phyloP scores from a whole-genome alignment of 2,888 invertebrate genomes.

The Hipparchia sbordonii region DNA sequence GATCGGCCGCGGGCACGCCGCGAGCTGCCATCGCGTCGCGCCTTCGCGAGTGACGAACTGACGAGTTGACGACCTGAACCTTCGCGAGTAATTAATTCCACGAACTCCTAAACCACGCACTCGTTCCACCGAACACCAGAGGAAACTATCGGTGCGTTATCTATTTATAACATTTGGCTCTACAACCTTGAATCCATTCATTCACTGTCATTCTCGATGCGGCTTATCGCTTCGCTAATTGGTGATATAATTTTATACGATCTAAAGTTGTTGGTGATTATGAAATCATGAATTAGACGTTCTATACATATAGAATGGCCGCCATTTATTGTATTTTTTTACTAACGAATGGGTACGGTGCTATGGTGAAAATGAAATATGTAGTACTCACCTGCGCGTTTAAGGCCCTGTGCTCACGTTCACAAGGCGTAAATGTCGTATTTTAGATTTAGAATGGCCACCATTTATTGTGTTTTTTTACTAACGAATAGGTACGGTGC shows the following conservation, averaged over 20 bases:
- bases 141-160: conserved; percentile 62
- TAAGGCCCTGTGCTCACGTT: no score
- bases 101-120: conserved; percentile 34
- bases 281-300: conserved; percentile 56
- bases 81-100: conserved; percentile 9
- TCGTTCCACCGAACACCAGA: conserved; percentile 51
- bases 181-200: conserved; percentile 66
- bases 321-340: not conserved
- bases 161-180: conserved; percentile 54
- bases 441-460: not conserved
- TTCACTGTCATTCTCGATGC: conserved; percentile 58
- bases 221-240: conserved; percentile 53
- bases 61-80: conserved; percentile 13
- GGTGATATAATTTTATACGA: conserved; percentile 55
- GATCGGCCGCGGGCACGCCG: conserved; percentile 70
- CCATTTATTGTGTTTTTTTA: not conserved
- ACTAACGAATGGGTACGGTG: not conserved
- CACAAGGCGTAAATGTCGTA: no score
- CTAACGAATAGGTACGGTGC: not conserved
- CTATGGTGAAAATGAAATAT: no score
- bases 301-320: not conserved
- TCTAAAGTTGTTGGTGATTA: conserved; percentile 48
- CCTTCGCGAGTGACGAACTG: conserved; percentile 52
- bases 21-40: conserved; percentile 49
- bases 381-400: no score